A percentile compares a stretch with the other conserved stretches of the same genome.
phyloP scores from a whole-genome alignment of 2,888 invertebrate species.

The Sisyra terminalis region DNA sequence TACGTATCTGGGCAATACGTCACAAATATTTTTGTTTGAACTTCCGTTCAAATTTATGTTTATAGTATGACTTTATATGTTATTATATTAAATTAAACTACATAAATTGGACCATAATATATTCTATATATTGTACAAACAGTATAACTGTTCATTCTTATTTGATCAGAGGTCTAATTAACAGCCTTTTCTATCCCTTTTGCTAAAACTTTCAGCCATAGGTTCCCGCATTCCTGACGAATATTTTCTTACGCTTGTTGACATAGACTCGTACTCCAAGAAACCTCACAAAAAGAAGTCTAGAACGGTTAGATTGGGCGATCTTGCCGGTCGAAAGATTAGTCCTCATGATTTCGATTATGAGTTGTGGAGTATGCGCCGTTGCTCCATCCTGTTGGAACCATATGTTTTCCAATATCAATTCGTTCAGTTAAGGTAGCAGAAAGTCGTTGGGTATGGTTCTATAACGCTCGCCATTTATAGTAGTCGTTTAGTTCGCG shows the following conservation, averaged over 20 bases:
- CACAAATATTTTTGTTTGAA: no score
- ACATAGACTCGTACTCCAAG: slow-evolving; percentile 11
- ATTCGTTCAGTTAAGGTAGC: no score
- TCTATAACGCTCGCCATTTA: slow-evolving; percentile 12
- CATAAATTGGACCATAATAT: no score
- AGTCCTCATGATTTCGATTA: slow-evolving; percentile 8
- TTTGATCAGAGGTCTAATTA: background rate
- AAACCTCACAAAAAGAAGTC: slow-evolving; percentile 11
- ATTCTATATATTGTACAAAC: no score
- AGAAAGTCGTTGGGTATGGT: background rate
- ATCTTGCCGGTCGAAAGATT: slow-evolving; percentile 14
- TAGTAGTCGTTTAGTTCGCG: slow-evolving; percentile 12
- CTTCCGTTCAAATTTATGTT: no score
- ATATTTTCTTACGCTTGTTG: slow-evolving; percentile 11
- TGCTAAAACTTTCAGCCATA: slow-evolving; percentile 14
- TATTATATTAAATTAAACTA: no score
- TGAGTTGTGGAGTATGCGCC: no score
- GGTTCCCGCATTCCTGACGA: slow-evolving; percentile 11
- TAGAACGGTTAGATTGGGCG: slow-evolving; percentile 11
- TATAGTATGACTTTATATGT: no score
- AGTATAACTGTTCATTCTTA: no score
- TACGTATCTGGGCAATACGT: no score
- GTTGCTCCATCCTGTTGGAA: no score
- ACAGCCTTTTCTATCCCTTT: slow-evolving; percentile 5
- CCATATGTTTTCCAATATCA: no score